A percentile compares a stretch with the other conserved stretches of the same genome.
These are phyloP conservation scores for Aplysia californica DNA, from an alignment of 1,140 invertebrate species.

Conservation along the genomic window DNA sequence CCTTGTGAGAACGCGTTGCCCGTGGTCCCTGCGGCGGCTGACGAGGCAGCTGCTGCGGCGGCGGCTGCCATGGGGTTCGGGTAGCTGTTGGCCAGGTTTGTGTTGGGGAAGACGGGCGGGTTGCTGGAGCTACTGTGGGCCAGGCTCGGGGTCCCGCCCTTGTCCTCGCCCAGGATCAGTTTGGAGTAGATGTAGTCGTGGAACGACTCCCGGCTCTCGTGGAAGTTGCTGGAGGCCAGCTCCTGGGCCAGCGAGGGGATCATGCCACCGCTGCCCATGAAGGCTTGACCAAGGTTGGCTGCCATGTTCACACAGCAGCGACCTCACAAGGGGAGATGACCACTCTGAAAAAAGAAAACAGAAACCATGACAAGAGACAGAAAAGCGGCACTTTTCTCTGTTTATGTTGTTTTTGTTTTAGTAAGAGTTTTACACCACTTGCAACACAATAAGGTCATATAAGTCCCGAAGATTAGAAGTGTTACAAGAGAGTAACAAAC, in stretches of 20 bases:
- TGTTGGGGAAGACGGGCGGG: slow-evolving; percentile 16
- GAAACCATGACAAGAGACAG: too few relatives aligned
- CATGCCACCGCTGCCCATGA: slow-evolving; percentile 10
- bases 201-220: slow-evolving; percentile 21
- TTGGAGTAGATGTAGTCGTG: slow-evolving; percentile 28
- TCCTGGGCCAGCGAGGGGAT: slow-evolving; percentile 12
- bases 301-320: too few relatives aligned
- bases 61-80: neutral
- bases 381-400: neutral
- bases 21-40: too few relatives aligned
- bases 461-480: neutral
- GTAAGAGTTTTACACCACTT: neutral
- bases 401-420: neutral
- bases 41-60: too few relatives aligned
- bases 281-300: slow-evolving; percentile 19
- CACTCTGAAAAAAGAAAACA: too few relatives aligned
- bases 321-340: too few relatives aligned
- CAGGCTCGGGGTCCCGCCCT: neutral
- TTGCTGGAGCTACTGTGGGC: neutral
- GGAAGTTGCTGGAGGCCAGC: slow-evolving; percentile 14
- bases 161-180: slow-evolving; percentile 20
- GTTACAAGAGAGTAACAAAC: neutral
- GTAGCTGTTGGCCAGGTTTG: slow-evolving; percentile 16
- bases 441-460: neutral
- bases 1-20: too few relatives aligned